Evolutionary conservation across 2,888 invertebrate genomes (phyloP), one percentile per base, ranked within the genome.

Genomic region (Ceriagrion tenellum): DNA sequence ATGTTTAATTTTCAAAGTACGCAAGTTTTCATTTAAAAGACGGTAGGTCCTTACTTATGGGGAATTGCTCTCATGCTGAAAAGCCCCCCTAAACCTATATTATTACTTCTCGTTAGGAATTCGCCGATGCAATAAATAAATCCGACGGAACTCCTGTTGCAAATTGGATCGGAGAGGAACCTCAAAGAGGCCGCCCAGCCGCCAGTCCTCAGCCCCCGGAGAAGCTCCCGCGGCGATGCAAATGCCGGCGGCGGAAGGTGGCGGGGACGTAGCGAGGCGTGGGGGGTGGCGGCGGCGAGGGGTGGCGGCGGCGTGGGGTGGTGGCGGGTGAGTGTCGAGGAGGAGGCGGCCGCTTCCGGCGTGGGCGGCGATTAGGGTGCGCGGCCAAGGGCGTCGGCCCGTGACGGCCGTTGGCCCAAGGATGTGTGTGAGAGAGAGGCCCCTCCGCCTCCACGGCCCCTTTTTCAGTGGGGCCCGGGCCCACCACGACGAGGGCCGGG

Each of bases 321-420:
- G 47, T 2, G 47, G 47, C 47, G 47, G 47, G 8, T 2, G 47
- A 26, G 69, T 69, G 20, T 6, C 91, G 63, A 91, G 35, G 91
- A 63, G 63, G 59, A 91, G 63, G 59, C 59, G 91, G 59, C 91
- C 91, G 56, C 93, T 93, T 93, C 93, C 93, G 63, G 93, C 69
- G 69, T 47, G 30, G 81, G 30, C 18, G 30, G 26, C 93, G 69
- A 93, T 93, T 93, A 93, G 93, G 47, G 56, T 26, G 93, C 1
- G 40, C 93, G 93, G 12, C 93, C 69, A 47, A 47, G 93, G 69
- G 93, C 93, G 93, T 63, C 69, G 93, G 93, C n/a, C 93, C 93
- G 93, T 63, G 69, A 93, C 93, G 91, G 93, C 69, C 93, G 35
- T 74, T 93, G 23, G 91, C 93, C 93, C 93, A 93, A 93, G 69